Evolutionary conservation across 2,888 invertebrate species (phyloP).

Genomic region (Sicus ferrugineus): DNA sequence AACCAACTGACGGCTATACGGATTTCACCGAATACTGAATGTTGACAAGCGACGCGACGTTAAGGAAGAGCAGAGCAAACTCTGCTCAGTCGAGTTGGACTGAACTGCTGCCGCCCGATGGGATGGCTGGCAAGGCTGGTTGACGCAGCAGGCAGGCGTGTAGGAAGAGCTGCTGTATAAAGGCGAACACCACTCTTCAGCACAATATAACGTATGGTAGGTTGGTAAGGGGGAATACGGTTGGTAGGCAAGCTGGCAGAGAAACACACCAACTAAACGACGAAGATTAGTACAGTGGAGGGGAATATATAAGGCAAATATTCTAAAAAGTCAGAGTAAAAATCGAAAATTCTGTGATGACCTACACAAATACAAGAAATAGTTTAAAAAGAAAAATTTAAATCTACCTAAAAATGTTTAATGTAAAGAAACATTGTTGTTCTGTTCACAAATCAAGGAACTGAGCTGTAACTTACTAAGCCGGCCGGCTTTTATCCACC

Average conservation of each 20-base stretch:
- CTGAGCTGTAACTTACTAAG: too few species aligned
- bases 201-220: not conserved
- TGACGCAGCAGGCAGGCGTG: slow-evolving; percentile 6
- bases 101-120: slow-evolving; percentile 15
- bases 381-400: too few species aligned
- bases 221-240: slow-evolving; percentile 10
- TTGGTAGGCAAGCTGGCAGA: slow-evolving; percentile 9
- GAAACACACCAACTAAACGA: slow-evolving; percentile 14
- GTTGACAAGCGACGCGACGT: not conserved
- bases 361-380: too few species aligned
- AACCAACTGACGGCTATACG: slow-evolving; percentile 35
- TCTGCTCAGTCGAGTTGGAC: slow-evolving; percentile 40
- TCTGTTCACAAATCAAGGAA: too few species aligned
- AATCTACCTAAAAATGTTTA: too few species aligned
- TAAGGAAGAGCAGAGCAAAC: slow-evolving; percentile 23
- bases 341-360: not conserved
- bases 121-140: not conserved
- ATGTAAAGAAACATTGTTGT: too few species aligned
- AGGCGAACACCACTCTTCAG: slow-evolving; percentile 15
- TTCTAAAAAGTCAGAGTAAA: not conserved
- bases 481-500: too few species aligned
- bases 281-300: slow-evolving; percentile 21
- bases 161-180: slow-evolving; percentile 24
- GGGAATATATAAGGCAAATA: not conserved
- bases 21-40: slow-evolving; percentile 18